phyloP scores from a whole-genome alignment of 2,797 vertebrate species.

The Tauraco hartlaubi region DNA sequence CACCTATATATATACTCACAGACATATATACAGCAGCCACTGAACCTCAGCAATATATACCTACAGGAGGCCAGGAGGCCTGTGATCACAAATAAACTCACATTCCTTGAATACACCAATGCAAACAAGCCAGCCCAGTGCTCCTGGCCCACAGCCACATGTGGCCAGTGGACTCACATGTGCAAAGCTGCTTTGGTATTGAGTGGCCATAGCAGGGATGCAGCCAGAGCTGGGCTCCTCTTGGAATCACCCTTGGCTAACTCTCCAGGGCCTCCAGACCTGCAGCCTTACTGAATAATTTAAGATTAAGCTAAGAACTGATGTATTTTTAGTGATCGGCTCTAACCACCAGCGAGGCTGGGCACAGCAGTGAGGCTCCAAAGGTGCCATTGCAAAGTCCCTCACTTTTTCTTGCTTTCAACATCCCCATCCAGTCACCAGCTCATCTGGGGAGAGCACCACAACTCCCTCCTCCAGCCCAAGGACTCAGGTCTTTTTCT shows the following conservation, averaged over 20 bases:
- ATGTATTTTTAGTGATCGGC: not conserved
- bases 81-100: not conserved
- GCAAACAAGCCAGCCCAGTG: not conserved
- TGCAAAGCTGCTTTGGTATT: not conserved
- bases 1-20: not conserved
- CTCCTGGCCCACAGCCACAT: not conserved
- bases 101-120: not conserved
- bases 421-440: not conserved
- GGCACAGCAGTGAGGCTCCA: not conserved
- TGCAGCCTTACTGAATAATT: not conserved
- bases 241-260: not conserved
- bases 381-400: not conserved
- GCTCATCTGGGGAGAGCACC: not conserved
- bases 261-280: not conserved
- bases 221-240: not conserved
- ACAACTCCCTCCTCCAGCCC: not conserved
- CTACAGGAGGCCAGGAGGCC: not conserved
- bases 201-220: not conserved
- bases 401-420: not conserved
- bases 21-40: not conserved
- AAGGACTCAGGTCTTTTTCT: not conserved
- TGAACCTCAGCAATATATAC: not conserved
- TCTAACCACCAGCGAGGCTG: not conserved
- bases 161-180: accelerated
- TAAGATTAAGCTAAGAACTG: not conserved